Percentiles rank a stretch among this genome's conserved stretches.
Conservation (phyloP, 2,797 vertebrate genomes). For the Poecile montanus region DNA sequence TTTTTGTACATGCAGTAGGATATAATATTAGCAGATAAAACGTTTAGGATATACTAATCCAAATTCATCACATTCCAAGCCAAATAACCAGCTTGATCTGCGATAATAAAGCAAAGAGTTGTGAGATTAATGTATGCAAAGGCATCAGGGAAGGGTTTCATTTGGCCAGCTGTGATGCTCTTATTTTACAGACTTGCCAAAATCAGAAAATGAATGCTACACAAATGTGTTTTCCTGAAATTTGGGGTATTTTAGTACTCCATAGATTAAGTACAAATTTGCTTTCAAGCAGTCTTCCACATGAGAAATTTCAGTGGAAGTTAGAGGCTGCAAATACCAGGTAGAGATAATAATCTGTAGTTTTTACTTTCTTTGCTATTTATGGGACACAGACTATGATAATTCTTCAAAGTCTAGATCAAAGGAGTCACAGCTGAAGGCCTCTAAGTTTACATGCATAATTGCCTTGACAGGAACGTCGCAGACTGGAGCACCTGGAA, state of each 20-base stretch:
- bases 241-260: neutral
- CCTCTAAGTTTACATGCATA: neutral
- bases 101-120: neutral
- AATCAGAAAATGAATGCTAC: neutral
- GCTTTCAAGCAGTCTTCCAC: neutral
- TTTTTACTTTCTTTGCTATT: neutral
- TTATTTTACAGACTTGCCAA: neutral
- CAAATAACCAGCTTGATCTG: neutral
- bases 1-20: neutral
- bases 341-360: neutral
- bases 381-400: neutral
- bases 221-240: neutral
- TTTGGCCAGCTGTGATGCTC: neutral
- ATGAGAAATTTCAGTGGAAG: neutral
- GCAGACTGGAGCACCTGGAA: constrained; percentile 82
- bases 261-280: neutral
- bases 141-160: neutral
- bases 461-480: constrained; percentile 77
- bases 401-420: neutral
- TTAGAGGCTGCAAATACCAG: neutral
- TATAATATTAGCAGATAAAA: neutral
- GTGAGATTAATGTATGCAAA: neutral
- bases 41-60: neutral
- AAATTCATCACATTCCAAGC: neutral
- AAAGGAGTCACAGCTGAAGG: neutral